phyloP scores from a whole-genome alignment of 1,140 invertebrate species.

The Vanessa atalanta region DNA sequence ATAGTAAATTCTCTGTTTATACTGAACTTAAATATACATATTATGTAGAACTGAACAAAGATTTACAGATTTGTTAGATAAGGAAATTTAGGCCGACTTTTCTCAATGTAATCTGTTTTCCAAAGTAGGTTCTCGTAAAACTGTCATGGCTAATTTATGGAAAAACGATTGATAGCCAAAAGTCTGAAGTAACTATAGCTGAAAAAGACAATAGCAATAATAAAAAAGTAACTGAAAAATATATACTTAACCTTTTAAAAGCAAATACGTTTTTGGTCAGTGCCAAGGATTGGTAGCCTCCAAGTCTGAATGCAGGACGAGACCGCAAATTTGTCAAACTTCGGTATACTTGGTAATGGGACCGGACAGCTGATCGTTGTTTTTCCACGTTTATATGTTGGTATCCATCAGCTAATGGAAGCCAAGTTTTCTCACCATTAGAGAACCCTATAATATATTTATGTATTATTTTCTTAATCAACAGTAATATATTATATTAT shows the following conservation, averaged over 20 bases:
- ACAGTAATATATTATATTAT: background rate
- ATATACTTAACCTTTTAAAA: constrained; percentile 58
- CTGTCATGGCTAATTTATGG: no score
- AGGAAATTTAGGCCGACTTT: background rate
- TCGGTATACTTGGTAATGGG: constrained; percentile 66
- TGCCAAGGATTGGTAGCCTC: constrained; percentile 62
- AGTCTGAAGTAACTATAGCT: background rate
- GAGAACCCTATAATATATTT: constrained; percentile 82
- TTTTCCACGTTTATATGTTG: constrained; percentile 77
- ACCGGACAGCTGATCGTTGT: constrained; percentile 57
- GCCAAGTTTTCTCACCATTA: constrained; percentile 79
- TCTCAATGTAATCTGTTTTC: background rate
- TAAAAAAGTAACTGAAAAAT: background rate
- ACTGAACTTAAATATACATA: no score
- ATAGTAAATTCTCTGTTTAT: no score
- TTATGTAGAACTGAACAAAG: no score
- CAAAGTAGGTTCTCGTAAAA: no score
- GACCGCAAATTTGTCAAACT: constrained; percentile 51
- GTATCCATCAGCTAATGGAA: constrained; percentile 84
- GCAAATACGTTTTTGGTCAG: constrained; percentile 63
- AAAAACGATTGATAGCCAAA: no score
- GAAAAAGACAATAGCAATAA: background rate
- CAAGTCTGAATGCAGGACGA: constrained; percentile 61
- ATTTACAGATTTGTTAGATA: no score
- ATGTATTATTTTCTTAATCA: background rate